These are phyloP conservation scores for Schizotus pectinicornis DNA, from an alignment of 2,888 invertebrate species.

Conservation along the genomic window DNA sequence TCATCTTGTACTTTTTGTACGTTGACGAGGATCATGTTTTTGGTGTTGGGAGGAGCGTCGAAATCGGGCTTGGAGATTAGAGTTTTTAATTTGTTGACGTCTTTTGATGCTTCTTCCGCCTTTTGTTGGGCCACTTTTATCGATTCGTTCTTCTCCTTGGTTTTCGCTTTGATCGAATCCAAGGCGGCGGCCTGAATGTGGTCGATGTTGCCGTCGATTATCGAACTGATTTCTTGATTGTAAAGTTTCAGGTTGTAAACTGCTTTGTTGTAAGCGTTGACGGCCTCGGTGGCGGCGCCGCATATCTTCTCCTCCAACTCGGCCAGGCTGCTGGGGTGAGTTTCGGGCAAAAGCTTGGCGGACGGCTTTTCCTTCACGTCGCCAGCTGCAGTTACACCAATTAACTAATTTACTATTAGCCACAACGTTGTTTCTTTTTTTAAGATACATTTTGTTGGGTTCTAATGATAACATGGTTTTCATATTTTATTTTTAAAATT, in stretches of 20 bases:
- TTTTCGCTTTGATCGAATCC: constrained; percentile 65
- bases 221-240: constrained; percentile 61
- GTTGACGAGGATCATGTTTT: constrained; percentile 63
- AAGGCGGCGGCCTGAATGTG: constrained; percentile 65
- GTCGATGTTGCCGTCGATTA: constrained; percentile 70
- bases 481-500: no score
- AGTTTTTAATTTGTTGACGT: constrained; percentile 57
- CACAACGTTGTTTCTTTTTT: no score
- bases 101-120: constrained; percentile 55
- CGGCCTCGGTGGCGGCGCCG: constrained; percentile 66
- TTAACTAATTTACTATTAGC: no score
- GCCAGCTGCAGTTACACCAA: constrained; percentile 33
- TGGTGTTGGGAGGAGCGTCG: constrained; percentile 55
- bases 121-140: constrained; percentile 66
- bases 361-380: constrained; percentile 41
- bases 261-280: constrained; percentile 72
- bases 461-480: no score
- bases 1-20: constrained; percentile 64
- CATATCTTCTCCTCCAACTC: constrained; percentile 66
- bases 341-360: constrained; percentile 50
- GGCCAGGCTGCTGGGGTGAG: constrained; percentile 58
- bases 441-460: no score
- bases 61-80: constrained; percentile 57
- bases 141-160: constrained; percentile 63
- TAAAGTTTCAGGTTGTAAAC: constrained; percentile 65